Evolutionary conservation across 2,113 vertebrate species (phyloP).

Genomic region (Coptodon bakossiorum): DNA sequence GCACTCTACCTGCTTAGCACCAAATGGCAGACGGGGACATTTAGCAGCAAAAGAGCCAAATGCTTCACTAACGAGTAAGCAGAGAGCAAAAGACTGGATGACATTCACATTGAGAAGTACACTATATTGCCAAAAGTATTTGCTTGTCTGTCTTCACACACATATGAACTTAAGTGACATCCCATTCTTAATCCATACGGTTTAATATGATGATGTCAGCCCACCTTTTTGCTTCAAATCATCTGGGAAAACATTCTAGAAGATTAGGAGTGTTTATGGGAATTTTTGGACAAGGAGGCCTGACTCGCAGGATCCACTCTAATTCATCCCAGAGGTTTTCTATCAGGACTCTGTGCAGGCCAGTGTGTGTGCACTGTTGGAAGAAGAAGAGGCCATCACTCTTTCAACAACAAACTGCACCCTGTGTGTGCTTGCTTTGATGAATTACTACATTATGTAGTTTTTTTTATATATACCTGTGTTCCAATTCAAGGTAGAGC

Average conservation of each 20-base stretch:
- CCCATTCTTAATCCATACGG: background rate
- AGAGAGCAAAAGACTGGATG: background rate
- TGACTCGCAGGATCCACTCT: background rate
- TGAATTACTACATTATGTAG: background rate
- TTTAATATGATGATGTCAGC: background rate
- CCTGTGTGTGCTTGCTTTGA: accelerated
- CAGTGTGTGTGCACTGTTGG: background rate
- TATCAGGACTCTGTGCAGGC: background rate
- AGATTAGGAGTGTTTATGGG: background rate
- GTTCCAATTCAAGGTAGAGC: background rate
- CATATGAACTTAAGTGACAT: background rate
- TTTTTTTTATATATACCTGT: background rate
- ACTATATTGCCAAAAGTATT: background rate
- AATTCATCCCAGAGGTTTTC: background rate
- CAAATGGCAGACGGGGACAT: background rate
- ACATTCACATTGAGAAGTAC: background rate
- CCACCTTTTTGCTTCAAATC: background rate
- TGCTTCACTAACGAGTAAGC: background rate
- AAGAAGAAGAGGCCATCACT: background rate
- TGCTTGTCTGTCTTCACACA: background rate
- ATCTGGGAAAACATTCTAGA: background rate
- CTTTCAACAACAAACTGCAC: background rate
- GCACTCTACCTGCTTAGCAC: background rate
- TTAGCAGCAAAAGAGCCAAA: background rate
- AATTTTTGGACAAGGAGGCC: background rate